Conservation (phyloP, 2,888 invertebrate species). For the Lasioglossum zephyrum region DNA sequence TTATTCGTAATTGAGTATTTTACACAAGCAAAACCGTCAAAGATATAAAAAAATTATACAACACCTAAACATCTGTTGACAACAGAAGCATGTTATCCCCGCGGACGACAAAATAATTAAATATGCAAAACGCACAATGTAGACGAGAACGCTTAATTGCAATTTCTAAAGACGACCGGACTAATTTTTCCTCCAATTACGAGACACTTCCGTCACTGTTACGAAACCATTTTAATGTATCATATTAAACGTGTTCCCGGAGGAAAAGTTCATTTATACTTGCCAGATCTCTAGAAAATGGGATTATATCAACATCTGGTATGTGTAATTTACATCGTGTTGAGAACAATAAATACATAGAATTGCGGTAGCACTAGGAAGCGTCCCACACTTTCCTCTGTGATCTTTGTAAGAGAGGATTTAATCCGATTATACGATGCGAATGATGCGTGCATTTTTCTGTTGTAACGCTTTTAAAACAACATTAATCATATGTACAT, state of each 20-base stretch:
- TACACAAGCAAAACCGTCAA: no score
- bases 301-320: conserved; percentile 35
- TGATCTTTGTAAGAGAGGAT: conserved; percentile 37
- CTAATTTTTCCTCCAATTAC: conserved; percentile 4
- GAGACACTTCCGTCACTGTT: conserved; percentile 6
- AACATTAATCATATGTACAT: conserved; percentile 8
- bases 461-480: conserved; percentile 31
- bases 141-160: background rate
- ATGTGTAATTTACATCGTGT: conserved; percentile 37
- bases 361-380: conserved; percentile 38
- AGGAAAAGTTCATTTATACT: conserved; percentile 16
- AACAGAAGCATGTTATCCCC: no score
- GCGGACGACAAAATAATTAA: background rate
- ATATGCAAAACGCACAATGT: background rate
- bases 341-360: conserved; percentile 16
- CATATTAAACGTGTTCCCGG: background rate
- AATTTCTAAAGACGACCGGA: background rate
- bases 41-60: no score
- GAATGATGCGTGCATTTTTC: conserved; percentile 7
- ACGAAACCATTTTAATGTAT: conserved; percentile 11
- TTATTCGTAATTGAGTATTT: no score
- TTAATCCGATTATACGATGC: background rate
- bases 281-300: conserved; percentile 21
- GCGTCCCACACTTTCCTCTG: conserved; percentile 58
- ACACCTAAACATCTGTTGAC: no score